Evolutionary conservation across 2,113 vertebrate species (phyloP).

Genomic region (Nothocercus julius): DNA sequence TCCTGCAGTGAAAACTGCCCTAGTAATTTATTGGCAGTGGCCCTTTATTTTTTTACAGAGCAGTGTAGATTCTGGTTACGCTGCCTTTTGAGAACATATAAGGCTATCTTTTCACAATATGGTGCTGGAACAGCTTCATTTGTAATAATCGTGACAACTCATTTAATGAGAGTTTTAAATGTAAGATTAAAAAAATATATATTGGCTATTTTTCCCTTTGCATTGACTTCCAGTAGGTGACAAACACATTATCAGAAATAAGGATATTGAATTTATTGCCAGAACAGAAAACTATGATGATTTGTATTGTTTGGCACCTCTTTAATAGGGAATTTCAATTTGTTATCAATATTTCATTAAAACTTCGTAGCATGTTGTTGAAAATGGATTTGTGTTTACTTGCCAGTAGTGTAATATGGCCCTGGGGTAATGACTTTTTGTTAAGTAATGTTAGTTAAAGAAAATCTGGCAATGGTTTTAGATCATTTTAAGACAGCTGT

Average conservation of each 20-base stretch:
- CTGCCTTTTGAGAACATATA: slow-evolving; percentile 9
- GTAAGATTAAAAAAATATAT: background rate
- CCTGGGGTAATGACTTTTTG: slow-evolving; percentile 74
- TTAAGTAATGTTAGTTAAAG: slow-evolving; percentile 81
- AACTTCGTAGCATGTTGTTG: slow-evolving; percentile 55
- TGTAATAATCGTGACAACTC: slow-evolving; percentile 3
- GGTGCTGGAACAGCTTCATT: slow-evolving; percentile 20
- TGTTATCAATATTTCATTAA: slow-evolving; percentile 75
- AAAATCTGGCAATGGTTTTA: slow-evolving; percentile 80
- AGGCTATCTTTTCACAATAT: slow-evolving; percentile 14
- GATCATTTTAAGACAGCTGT: slow-evolving; percentile 80
- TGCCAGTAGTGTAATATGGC: slow-evolving; percentile 72
- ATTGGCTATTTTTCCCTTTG: background rate
- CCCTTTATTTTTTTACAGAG: slow-evolving; percentile 8
- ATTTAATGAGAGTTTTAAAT: slow-evolving; percentile 15
- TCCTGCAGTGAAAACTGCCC: background rate
- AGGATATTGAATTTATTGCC: slow-evolving; percentile 5
- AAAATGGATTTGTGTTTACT: slow-evolving; percentile 75
- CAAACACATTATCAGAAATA: slow-evolving; percentile 11
- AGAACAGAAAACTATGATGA: slow-evolving; percentile 29
- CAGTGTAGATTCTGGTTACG: background rate
- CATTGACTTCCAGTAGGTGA: background rate
- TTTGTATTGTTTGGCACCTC: slow-evolving; percentile 51
- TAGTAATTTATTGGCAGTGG: slow-evolving; percentile 31
- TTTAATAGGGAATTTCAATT: slow-evolving; percentile 59